Percentiles rank a stretch among this genome's conserved stretches.
Conservation (phyloP, 1,140 invertebrate species). For the Apolygus lucorum region DNA sequence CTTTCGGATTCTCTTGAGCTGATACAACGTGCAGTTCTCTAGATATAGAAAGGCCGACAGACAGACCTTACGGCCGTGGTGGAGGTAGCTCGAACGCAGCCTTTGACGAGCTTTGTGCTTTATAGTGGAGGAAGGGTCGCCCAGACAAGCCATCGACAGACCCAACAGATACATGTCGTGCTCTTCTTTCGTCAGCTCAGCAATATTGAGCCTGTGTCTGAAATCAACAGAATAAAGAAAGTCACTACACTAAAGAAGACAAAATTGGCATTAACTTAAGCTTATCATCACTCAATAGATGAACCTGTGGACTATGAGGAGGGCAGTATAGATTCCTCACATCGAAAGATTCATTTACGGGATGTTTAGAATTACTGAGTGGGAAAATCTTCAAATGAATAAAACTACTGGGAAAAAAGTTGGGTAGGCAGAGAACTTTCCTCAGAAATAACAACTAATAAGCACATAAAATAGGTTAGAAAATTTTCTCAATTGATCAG, state of each 20-base stretch:
- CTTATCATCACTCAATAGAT: too few relatives aligned
- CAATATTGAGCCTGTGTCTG: slow-evolving; percentile 62
- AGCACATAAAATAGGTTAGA: too few relatives aligned
- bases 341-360: too few relatives aligned
- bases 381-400: too few relatives aligned
- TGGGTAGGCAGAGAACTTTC: too few relatives aligned
- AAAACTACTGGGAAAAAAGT: too few relatives aligned
- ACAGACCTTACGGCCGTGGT: slow-evolving; percentile 62
- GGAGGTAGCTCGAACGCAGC: slow-evolving; percentile 62
- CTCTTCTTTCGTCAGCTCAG: slow-evolving; percentile 65
- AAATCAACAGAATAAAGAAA: slow-evolving; percentile 37
- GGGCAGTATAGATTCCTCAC: too few relatives aligned
- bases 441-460: too few relatives aligned
- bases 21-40: slow-evolving; percentile 71
- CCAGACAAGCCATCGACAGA: slow-evolving; percentile 66
- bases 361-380: too few relatives aligned
- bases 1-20: slow-evolving; percentile 64
- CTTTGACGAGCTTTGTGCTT: slow-evolving; percentile 61
- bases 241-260: slow-evolving; percentile 29
- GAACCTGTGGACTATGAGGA: too few relatives aligned
- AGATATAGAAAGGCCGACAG: slow-evolving; percentile 68
- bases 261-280: too few relatives aligned
- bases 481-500: too few relatives aligned
- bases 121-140: slow-evolving; percentile 62
- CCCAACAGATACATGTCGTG: slow-evolving; percentile 69